Evolutionary conservation across 2,113 vertebrate genomes (phyloP).

Genomic region (Eretmochelys imbricata): DNA sequence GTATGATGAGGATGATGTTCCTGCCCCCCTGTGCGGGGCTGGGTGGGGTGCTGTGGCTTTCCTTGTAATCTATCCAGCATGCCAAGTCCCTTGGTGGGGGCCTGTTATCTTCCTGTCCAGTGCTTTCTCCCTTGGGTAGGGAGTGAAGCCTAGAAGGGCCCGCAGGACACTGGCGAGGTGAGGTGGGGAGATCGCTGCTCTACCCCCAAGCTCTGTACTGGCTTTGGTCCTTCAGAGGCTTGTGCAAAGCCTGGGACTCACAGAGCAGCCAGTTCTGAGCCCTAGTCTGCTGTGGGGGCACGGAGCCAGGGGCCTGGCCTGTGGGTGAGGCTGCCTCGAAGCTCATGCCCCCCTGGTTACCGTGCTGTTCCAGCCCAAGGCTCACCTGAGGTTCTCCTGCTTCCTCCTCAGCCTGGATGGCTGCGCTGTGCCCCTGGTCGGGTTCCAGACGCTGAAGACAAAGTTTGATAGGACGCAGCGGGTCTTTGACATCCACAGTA

Average conservation of each 20-base stretch:
- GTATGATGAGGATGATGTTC: too few species aligned
- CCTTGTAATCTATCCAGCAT: too few species aligned
- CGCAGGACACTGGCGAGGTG: background rate
- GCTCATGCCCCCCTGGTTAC: background rate
- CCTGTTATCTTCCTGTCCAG: too few species aligned
- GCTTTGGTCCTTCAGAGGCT: background rate
- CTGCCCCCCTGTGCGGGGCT: too few species aligned
- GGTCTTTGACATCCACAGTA: conserved; percentile 34
- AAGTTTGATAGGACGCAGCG: conserved; percentile 13
- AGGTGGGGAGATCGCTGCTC: background rate
- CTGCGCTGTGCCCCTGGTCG: conserved; percentile 42
- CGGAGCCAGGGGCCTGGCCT: background rate
- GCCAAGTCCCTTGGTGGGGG: background rate
- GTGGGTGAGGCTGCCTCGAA: background rate
- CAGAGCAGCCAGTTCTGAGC: background rate
- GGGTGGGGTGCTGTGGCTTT: background rate
- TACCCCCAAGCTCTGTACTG: background rate
- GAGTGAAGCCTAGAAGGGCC: background rate
- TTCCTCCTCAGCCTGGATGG: conserved; percentile 56
- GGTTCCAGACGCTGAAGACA: conserved; percentile 45
- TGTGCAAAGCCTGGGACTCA: too few species aligned
- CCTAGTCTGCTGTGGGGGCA: background rate
- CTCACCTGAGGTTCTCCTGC: background rate
- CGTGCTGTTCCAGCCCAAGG: background rate
- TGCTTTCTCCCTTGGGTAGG: background rate